These are phyloP conservation scores for Xylocopa sonorina DNA, from an alignment of 1,140 invertebrate genomes.

Conservation along the genomic window DNA sequence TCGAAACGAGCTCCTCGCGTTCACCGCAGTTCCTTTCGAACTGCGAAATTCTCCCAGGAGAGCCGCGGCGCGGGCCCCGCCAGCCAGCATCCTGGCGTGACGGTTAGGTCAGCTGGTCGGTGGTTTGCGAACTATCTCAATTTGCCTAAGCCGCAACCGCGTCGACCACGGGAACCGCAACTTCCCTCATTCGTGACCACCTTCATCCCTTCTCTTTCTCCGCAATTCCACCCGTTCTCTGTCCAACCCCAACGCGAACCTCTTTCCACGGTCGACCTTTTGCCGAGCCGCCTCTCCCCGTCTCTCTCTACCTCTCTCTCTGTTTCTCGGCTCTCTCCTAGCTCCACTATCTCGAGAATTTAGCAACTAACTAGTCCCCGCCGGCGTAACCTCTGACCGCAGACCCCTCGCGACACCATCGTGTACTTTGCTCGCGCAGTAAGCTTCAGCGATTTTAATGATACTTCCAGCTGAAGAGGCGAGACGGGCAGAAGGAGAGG, in stretches of 20 bases:
- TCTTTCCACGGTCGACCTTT: conserved; percentile 12
- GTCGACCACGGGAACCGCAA: conserved; percentile 79
- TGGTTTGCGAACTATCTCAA: conserved; percentile 83
- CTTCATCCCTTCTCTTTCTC: conserved; percentile 67
- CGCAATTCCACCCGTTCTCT: conserved; percentile 51
- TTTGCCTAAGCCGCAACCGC: conserved; percentile 81
- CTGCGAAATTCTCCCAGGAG: conserved; percentile 50
- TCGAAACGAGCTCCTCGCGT: conserved; percentile 45
- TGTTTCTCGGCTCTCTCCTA: conserved; percentile 19
- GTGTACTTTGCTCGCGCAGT: conserved; percentile 43
- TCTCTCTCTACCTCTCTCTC: neutral
- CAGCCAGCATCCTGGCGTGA: conserved; percentile 64
- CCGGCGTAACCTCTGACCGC: conserved; percentile 47
- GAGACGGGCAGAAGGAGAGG: neutral
- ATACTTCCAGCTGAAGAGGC: neutral
- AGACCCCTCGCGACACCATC: conserved; percentile 29
- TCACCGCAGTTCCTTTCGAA: conserved; percentile 45
- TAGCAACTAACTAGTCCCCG: conserved; percentile 34
- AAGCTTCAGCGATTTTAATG: conserved; percentile 52
- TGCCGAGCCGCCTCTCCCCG: neutral
- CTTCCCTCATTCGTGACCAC: conserved; percentile 76
- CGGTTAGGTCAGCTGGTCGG: conserved; percentile 75
- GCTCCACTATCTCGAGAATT: conserved; percentile 56
- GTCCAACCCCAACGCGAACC: conserved; percentile 9
- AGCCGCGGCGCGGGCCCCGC: conserved; percentile 25